Evolutionary conservation across 2,797 vertebrate species (phyloP).

Genomic region (Peromyscus nudipes): DNA sequence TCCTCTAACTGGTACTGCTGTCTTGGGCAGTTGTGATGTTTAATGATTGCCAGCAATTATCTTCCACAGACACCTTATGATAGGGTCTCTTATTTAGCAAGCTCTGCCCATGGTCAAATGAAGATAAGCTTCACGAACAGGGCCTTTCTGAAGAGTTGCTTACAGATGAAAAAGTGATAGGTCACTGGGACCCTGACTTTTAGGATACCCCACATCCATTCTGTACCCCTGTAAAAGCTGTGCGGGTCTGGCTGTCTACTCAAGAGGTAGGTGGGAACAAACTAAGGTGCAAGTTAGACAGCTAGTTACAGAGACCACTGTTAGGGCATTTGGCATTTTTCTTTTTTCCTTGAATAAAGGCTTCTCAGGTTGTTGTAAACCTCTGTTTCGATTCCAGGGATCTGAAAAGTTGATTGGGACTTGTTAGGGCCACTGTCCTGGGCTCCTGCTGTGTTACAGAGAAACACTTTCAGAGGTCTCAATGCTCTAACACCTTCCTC

Average conservation of each 20-base stretch:
- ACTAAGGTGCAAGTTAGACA: not conserved
- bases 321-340: not conserved
- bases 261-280: not conserved
- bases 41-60: not conserved
- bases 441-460: not conserved
- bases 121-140: not conserved
- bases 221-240: too few species aligned
- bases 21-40: not conserved
- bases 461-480: not conserved
- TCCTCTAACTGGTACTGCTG: not conserved
- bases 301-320: not conserved
- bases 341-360: not conserved
- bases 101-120: not conserved
- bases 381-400: not conserved
- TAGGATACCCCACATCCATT: too few species aligned
- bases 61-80: not conserved
- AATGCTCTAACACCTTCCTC: not conserved
- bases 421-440: not conserved
- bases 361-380: not conserved
- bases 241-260: not conserved
- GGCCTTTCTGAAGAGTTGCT: not conserved
- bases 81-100: not conserved
- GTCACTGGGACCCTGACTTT: not conserved
- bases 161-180: too few species aligned
- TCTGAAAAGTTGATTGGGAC: not conserved